These are phyloP conservation scores for Penaeus indicus DNA, from an alignment of 1,140 invertebrate genomes.

Conservation along the genomic window DNA sequence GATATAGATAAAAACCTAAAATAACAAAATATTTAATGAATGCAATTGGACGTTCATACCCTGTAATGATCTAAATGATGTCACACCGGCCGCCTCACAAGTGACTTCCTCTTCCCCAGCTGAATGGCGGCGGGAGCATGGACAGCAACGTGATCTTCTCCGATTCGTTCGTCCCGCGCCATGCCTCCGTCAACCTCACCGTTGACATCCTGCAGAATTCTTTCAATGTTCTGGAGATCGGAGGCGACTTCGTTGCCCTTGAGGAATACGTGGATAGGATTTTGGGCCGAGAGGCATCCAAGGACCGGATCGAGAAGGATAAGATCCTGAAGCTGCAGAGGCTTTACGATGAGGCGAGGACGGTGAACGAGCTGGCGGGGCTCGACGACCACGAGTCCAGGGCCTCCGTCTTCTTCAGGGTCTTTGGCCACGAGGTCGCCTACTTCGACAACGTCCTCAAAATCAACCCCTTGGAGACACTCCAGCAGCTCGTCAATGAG, in stretches of 20 bases:
- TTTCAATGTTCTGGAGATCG: conserved; percentile 39
- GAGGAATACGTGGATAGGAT: conserved; percentile 34
- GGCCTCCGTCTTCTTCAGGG: conserved; percentile 19
- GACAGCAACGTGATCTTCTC: conserved; percentile 40
- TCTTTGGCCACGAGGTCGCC: conserved; percentile 43
- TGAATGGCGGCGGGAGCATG: conserved; percentile 39
- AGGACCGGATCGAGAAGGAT: conserved; percentile 25
- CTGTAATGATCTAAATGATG: background rate
- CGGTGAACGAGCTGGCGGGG: background rate
- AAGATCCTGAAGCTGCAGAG: conserved; percentile 14
- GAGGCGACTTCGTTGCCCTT: conserved; percentile 40
- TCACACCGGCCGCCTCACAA: no score
- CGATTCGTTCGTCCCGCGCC: conserved; percentile 36
- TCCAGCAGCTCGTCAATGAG: conserved; percentile 14
- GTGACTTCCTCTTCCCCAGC: conserved; percentile 7
- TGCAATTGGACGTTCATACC: background rate
- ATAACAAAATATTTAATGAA: background rate
- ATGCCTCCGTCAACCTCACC: conserved; percentile 30
- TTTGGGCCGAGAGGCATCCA: conserved; percentile 19
- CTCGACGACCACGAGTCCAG: background rate
- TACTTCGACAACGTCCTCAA: conserved; percentile 32
- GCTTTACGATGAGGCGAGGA: background rate
- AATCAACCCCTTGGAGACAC: background rate
- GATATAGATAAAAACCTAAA: no score
- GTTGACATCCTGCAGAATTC: conserved; percentile 41